A percentile compares a stretch with the other conserved stretches of the same genome.
Conservation (phyloP, 2,797 vertebrate species). For the Sandelia bainsii region DNA sequence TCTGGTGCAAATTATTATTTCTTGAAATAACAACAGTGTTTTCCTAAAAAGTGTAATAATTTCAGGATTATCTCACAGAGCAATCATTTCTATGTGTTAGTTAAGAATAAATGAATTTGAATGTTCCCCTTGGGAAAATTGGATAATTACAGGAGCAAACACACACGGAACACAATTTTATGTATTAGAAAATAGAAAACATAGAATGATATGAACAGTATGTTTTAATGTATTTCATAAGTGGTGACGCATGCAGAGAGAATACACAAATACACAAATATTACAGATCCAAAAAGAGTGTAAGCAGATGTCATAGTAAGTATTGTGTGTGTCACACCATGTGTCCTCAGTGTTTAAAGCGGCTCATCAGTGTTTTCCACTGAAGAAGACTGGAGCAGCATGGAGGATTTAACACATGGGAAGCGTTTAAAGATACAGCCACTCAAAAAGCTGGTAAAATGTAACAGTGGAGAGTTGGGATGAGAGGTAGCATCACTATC, state of each 20-base stretch:
- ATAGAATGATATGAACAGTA: constrained; percentile 5
- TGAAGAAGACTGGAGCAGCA: constrained; percentile 10
- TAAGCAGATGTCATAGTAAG: constrained; percentile 40
- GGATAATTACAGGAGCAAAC: not conserved
- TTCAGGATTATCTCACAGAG: constrained; percentile 9
- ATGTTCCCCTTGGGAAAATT: not conserved
- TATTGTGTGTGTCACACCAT: constrained; percentile 25
- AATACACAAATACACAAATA: constrained; percentile 18
- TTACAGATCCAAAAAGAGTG: constrained; percentile 11
- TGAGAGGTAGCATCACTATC: constrained; percentile 24
- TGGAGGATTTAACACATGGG: not conserved
- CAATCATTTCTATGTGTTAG: not conserved
- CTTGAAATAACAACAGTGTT: not conserved
- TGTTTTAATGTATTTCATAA: constrained; percentile 11
- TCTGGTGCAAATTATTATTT: constrained; percentile 18
- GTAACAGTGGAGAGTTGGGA: constrained; percentile 30
- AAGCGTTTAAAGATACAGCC: constrained; percentile 23
- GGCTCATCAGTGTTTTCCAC: constrained; percentile 27
- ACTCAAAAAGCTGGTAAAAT: constrained; percentile 21
- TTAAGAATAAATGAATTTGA: not conserved
- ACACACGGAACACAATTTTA: not conserved
- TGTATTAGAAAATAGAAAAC: not conserved
- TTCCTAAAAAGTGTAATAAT: constrained; percentile 8
- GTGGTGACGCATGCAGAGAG: constrained; percentile 14
- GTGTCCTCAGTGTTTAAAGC: constrained; percentile 31